A percentile compares a stretch with the other conserved stretches of the same genome.
phyloP scores from a whole-genome alignment of 1,140 invertebrate genomes.

The Adoxophyes honmai region DNA sequence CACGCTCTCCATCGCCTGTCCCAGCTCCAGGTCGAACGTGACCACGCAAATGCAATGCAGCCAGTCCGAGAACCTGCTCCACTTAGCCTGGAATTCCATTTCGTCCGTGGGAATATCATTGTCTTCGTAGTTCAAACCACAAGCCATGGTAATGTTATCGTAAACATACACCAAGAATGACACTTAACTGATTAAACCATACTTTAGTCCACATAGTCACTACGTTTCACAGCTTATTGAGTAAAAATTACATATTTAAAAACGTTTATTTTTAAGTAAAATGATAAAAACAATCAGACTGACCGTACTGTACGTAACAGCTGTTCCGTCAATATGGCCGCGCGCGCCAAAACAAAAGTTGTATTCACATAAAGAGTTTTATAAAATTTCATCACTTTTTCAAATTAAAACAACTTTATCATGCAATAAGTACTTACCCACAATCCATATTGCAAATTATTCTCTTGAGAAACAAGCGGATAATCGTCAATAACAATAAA shows the following conservation, averaged over 20 bases:
- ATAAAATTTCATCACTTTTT: neutral
- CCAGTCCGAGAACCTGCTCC: constrained; percentile 90
- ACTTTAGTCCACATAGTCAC: constrained; percentile 24
- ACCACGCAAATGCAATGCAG: constrained; percentile 98
- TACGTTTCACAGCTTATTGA: constrained; percentile 41
- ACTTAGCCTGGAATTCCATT: constrained; percentile 60
- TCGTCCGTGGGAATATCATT: constrained; percentile 55
- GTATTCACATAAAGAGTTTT: constrained; percentile 10
- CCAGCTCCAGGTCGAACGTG: constrained; percentile 98
- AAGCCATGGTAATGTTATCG: constrained; percentile 55
- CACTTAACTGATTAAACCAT: constrained; percentile 20
- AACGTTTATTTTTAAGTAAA: constrained; percentile 44
- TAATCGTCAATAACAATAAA: too few species aligned
- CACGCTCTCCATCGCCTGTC: constrained; percentile 95
- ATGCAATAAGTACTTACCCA: constrained; percentile 19
- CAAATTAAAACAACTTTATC: neutral
- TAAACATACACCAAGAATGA: constrained; percentile 28
- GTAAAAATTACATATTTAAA: constrained; percentile 18
- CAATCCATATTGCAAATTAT: constrained; percentile 20
- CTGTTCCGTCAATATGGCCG: constrained; percentile 69
- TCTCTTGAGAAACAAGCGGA: too few species aligned
- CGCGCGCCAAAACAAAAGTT: constrained; percentile 68
- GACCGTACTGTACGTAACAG: constrained; percentile 47
- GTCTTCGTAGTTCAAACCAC: constrained; percentile 50
- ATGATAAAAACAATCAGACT: constrained; percentile 49